These are phyloP conservation scores for Tricholaema leucomelas DNA, from an alignment of 2,113 vertebrate species.

Conservation along the genomic window DNA sequence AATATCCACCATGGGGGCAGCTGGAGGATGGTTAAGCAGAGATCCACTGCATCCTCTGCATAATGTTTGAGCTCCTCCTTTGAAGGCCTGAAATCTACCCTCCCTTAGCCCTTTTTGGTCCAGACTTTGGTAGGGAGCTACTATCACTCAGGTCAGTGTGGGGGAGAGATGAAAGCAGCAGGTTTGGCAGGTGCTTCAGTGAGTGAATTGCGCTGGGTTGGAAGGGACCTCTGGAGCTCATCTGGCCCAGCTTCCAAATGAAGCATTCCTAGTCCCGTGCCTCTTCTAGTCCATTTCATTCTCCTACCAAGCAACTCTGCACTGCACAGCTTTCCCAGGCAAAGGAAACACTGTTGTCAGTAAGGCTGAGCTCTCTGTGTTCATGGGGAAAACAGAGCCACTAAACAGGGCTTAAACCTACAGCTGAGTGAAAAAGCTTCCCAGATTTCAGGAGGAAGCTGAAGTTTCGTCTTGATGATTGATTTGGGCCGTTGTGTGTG, in stretches of 20 bases:
- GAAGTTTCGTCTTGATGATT: background rate
- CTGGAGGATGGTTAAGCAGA: background rate
- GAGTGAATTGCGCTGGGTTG: background rate
- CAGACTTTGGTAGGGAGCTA: no score
- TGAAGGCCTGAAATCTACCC: background rate
- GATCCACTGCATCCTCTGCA: background rate
- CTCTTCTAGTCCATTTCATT: background rate
- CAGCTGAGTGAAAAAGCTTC: background rate
- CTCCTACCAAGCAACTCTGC: background rate
- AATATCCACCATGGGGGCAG: background rate
- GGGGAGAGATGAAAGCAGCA: background rate
- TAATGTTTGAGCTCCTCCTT: background rate
- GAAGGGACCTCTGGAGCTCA: no score
- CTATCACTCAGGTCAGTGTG: rapidly evolving
- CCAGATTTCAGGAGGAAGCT: background rate
- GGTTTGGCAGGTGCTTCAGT: background rate
- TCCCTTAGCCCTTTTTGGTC: background rate
- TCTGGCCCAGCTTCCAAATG: background rate
- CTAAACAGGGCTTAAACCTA: background rate
- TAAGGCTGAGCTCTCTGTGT: background rate
- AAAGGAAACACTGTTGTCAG: background rate
- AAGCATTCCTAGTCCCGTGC: background rate
- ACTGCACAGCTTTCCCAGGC: background rate
- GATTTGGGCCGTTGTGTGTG: background rate
- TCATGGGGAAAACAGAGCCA: background rate